Evolutionary conservation across 2,797 vertebrate genomes (phyloP).

Genomic region (Fratercula arctica): DNA sequence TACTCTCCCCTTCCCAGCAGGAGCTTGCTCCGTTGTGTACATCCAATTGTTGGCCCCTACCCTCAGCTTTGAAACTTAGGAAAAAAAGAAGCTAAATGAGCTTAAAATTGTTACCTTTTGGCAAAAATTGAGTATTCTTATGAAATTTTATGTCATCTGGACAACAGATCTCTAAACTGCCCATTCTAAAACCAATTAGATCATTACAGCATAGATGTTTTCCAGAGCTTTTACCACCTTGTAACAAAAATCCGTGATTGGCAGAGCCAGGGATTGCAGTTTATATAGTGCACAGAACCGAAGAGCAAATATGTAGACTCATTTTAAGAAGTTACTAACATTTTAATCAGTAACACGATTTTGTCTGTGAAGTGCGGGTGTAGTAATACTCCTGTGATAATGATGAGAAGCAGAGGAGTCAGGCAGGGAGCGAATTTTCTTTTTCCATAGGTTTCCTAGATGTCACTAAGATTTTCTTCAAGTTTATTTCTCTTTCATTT

Average conservation of each 20-base stretch:
- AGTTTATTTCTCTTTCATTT: neutral
- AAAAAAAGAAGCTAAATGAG: neutral
- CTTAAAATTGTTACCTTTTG: neutral
- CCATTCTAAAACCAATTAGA: neutral
- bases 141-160: neutral
- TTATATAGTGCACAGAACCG: neutral
- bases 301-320: fast-evolving
- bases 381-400: neutral
- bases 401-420: neutral
- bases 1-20: neutral
- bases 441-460: neutral
- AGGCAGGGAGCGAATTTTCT: neutral
- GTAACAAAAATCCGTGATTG: neutral
- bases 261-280: neutral
- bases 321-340: neutral
- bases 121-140: neutral
- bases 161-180: neutral
- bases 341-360: neutral
- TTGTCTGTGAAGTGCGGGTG: neutral
- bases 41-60: neutral
- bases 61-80: neutral
- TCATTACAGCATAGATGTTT: neutral
- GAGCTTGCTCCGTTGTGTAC: neutral
- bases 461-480: neutral
- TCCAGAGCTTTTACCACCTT: neutral